Conservation (phyloP, 64 coral and sea anemone genomes). For the Montipora efflorescens region DNA sequence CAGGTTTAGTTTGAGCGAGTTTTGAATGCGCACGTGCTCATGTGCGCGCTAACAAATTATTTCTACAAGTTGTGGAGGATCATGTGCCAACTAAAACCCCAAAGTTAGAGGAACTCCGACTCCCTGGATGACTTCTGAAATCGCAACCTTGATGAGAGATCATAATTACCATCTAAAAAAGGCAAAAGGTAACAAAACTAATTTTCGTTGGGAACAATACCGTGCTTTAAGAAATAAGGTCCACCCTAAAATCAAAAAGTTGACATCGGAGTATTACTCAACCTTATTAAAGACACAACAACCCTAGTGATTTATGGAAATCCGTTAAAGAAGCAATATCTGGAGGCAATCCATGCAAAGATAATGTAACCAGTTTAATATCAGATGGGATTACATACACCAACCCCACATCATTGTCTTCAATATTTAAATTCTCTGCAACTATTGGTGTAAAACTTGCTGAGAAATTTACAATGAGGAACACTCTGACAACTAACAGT, state of each 20-base stretch:
- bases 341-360: conserved; percentile 39
- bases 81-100: conserved; percentile 68
- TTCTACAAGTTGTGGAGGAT: conserved; percentile 63
- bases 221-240: conserved; percentile 67
- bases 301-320: conserved; percentile 59
- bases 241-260: conserved; percentile 55
- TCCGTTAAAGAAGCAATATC: conserved; percentile 53
- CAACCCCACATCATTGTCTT: background rate
- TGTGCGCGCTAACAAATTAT: conserved; percentile 5
- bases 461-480: conserved; percentile 58
- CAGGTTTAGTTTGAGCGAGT: too few species aligned
- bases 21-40: too few species aligned
- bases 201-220: conserved; percentile 66
- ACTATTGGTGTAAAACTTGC: conserved; percentile 64
- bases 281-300: conserved; percentile 53
- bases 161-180: conserved; percentile 60
- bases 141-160: conserved; percentile 36
- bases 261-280: conserved; percentile 50
- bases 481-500: conserved; percentile 33
- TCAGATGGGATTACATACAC: conserved; percentile 21
- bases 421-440: conserved; percentile 48
- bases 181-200: conserved; percentile 65
- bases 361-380: conserved; percentile 50
- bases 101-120: conserved; percentile 38
- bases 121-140: too few species aligned